Percentiles rank a stretch among this genome's conserved stretches.
Evolutionary conservation across 2,797 vertebrate species (phyloP).

Genomic region (Enteromius treurensis): DNA sequence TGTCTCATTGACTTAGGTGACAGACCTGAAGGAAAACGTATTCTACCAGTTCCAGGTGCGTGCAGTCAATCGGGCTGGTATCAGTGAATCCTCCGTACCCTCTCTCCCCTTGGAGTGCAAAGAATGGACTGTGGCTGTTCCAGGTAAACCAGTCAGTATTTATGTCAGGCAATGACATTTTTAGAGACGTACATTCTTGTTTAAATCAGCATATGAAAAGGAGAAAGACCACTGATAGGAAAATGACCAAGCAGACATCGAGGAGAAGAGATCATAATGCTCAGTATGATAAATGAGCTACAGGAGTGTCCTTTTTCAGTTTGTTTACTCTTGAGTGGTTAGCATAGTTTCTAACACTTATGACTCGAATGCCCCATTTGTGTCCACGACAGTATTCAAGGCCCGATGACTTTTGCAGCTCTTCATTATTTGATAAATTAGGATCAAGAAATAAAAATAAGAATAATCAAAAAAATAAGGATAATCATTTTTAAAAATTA

Average conservation of each 20-base stretch:
- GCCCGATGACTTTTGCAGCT: background rate
- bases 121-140: slow-evolving; percentile 95
- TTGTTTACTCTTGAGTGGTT: background rate
- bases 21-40: slow-evolving; percentile 91
- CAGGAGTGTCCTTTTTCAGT: background rate
- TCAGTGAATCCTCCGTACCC: slow-evolving; percentile 83
- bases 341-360: background rate
- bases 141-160: slow-evolving; percentile 78
- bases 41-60: slow-evolving; percentile 95
- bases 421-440: background rate
- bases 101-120: slow-evolving; percentile 87
- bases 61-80: slow-evolving; percentile 89
- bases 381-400: background rate
- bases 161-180: background rate
- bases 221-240: background rate
- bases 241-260: background rate
- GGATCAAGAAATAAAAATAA: background rate
- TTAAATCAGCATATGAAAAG: background rate
- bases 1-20: slow-evolving; percentile 74
- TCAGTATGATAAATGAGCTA: background rate
- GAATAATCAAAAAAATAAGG: background rate
- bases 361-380: background rate
- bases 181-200: background rate
- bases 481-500: background rate
- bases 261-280: background rate